Evolutionary conservation across 2,113 vertebrate species (phyloP).

Genomic region (Phrynosoma blainvillii): DNA sequence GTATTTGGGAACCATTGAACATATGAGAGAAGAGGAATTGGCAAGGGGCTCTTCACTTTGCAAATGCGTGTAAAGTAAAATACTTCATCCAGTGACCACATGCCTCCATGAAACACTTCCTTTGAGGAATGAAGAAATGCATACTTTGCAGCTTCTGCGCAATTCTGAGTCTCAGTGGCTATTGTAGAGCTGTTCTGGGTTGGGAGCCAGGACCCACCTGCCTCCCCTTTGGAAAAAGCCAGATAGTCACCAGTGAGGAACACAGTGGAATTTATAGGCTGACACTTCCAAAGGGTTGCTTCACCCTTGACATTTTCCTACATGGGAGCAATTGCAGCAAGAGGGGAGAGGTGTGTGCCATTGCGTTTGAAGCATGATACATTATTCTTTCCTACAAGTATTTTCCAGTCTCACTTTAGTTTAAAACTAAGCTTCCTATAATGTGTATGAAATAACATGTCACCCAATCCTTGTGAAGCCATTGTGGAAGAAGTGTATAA

Average conservation of each 20-base stretch:
- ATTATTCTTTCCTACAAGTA: background rate
- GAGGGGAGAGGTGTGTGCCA: too few species aligned
- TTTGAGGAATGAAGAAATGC: background rate
- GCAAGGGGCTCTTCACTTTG: background rate
- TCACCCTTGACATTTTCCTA: background rate
- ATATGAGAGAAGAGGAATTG: background rate
- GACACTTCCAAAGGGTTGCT: background rate
- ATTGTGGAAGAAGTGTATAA: background rate
- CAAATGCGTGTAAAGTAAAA: background rate
- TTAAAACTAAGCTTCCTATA: too few species aligned
- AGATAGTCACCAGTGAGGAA: background rate
- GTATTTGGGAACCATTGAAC: background rate
- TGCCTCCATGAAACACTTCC: background rate
- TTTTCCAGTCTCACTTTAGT: too few species aligned
- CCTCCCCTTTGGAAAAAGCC: background rate
- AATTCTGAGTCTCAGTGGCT: background rate
- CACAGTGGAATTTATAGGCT: background rate
- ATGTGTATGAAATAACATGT: background rate
- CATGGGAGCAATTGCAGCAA: background rate
- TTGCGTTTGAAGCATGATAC: background rate
- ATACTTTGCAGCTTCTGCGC: background rate
- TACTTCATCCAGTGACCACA: background rate
- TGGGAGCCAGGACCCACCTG: background rate
- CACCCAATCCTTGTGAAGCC: background rate
- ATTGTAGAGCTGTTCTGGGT: fast-evolving